Evolutionary conservation across 2,113 vertebrate genomes (phyloP), one percentile per base, ranked within the genome.

Genomic region (Puma concolor): DNA sequence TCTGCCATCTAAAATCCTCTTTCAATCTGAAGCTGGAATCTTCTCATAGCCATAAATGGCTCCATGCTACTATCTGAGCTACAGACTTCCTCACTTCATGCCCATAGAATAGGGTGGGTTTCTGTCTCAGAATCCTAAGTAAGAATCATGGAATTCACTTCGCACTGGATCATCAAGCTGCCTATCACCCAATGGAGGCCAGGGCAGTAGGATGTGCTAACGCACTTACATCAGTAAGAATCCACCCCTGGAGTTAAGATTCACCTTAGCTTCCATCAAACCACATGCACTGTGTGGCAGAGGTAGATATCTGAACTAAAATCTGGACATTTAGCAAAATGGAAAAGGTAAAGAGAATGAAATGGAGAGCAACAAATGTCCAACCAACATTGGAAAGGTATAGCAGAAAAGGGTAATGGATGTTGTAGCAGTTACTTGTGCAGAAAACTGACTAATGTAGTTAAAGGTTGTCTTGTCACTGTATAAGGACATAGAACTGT

Each of bases 71-170:
- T n/a, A 15, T 77, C 29, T 4, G 17, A 57, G 2, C 25, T 50
- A 44, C 0, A 85, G 31, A 10, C 12, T 60, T 83, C 15, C 12
- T 88, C 0, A 4, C 15, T 85, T 93, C 17, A 21, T 57, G 7
- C 2, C 27, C 7, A 41, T 10, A n/a, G 44, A 91, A 57, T 3
- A n/a, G 2, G 17, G n/a, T 64, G 11, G 29, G 16, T 16, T 88
- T 90, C 64, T 81, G 23, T 66, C 29, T 82, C 27, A 71, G 19
- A 79, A 96, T 91, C 80, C 60, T 95, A 88, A 94, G 17, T 50
- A 60, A 92, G n/a, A 81, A 52, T 36, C 80, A 57, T 60, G 9
- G 12, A 95, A 41, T 72, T 93, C 29, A 84, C 48, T 52, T 4
- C 69, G 4, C 13, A 88, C n/a, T 60, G 16, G 31, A 38, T 64